Conservation (phyloP, 2,797 vertebrate species). For the Ambastaia sidthimunki region DNA sequence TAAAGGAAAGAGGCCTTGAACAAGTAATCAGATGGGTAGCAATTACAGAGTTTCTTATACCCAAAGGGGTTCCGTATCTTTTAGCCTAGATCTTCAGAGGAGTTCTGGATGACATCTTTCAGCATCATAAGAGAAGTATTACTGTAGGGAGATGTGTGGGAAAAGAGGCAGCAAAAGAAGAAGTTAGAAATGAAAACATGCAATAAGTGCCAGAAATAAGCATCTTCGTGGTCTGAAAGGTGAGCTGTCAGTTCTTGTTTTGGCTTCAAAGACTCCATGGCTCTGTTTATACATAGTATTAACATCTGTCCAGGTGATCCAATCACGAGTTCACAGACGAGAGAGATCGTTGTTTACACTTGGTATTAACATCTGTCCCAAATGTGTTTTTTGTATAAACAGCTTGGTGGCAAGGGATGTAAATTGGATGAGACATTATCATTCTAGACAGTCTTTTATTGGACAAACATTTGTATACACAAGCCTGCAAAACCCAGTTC, state of each 20-base stretch:
- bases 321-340: neutral
- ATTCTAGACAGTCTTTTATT: neutral
- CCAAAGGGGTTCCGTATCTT: slow-evolving; percentile 61
- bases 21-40: slow-evolving; percentile 69
- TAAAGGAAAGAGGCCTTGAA: slow-evolving; percentile 59
- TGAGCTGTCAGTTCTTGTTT: neutral
- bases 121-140: slow-evolving; percentile 20
- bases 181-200: neutral
- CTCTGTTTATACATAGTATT: neutral
- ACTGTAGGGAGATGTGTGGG: slow-evolving; percentile 23
- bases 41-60: slow-evolving; percentile 73
- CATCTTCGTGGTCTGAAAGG: neutral
- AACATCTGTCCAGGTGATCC: neutral
- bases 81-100: slow-evolving; percentile 29
- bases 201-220: neutral
- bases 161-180: slow-evolving; percentile 7
- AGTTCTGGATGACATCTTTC: slow-evolving; percentile 47
- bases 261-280: neutral
- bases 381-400: neutral
- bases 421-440: neutral
- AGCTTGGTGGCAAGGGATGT: neutral
- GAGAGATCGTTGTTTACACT: neutral
- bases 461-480: neutral
- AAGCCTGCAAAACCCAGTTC: neutral
- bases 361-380: neutral